A percentile compares a stretch with the other conserved stretches of the same genome.
These are phyloP conservation scores for Barnardius zonarius DNA, from an alignment of 2,113 vertebrate genomes.

Conservation along the genomic window DNA sequence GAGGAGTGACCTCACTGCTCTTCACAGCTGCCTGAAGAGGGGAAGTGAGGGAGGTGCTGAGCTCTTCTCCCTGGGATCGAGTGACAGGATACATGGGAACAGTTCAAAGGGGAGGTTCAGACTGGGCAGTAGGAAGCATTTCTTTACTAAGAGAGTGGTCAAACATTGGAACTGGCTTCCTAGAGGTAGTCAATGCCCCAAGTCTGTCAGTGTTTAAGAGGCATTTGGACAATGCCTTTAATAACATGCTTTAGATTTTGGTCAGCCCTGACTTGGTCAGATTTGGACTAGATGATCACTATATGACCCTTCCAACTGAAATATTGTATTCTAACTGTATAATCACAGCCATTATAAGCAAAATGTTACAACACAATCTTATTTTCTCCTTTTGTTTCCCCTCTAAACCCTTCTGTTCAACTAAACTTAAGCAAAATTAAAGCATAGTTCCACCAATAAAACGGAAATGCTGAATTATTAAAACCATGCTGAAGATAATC, in stretches of 20 bases:
- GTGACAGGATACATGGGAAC: fast-evolving
- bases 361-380: neutral
- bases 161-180: neutral
- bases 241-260: neutral
- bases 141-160: neutral
- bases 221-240: neutral
- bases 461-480: neutral
- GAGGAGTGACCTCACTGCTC: neutral
- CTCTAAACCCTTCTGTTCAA: neutral
- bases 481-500: neutral
- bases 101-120: neutral
- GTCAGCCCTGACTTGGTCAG: neutral
- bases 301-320: neutral
- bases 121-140: neutral
- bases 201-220: neutral
- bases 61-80: neutral
- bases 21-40: neutral
- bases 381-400: neutral
- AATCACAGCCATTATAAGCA: neutral
- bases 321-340: neutral
- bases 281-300: neutral
- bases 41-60: neutral
- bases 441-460: neutral
- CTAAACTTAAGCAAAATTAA: neutral
- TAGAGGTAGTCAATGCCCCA: neutral